Evolutionary conservation across 2,797 vertebrate species (phyloP).

Genomic region (Rhynchonycteris naso): DNA sequence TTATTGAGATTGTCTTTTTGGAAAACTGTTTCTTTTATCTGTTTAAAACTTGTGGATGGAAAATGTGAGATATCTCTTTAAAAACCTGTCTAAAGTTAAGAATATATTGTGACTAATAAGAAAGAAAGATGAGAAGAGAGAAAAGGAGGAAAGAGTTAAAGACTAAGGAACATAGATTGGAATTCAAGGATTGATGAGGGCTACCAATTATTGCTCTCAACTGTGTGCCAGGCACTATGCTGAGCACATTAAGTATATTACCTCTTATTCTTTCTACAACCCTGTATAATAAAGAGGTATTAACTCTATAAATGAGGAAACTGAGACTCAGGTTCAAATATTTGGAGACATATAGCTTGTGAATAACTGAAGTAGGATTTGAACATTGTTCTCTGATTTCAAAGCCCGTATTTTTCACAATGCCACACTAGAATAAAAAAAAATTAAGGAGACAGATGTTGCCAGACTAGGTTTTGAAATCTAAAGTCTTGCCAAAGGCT

Average conservation of each 20-base stretch:
- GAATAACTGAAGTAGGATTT: conserved; percentile 14
- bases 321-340: background rate
- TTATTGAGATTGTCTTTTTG: conserved; percentile 43
- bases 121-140: background rate
- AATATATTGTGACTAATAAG: background rate
- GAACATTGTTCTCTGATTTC: background rate
- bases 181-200: background rate
- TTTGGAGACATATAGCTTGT: background rate
- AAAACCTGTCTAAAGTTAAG: conserved; percentile 28
- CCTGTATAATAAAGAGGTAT: background rate
- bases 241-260: background rate
- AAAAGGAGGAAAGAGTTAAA: background rate
- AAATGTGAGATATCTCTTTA: background rate
- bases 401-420: background rate
- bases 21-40: background rate
- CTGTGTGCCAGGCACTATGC: background rate
- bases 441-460: background rate
- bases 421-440: conserved; percentile 8
- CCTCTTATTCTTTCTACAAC: background rate
- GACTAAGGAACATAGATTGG: conserved; percentile 5
- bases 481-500: conserved; percentile 15
- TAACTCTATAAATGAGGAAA: background rate
- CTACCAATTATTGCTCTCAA: background rate
- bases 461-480: conserved; percentile 38
- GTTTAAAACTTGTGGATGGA: conserved; percentile 44